Evolutionary conservation across 35 echinoderm and acorn worm genomes (phyloP), one percentile per base, ranked within the genome.

Genomic region (Nesometra sesokonis): DNA sequence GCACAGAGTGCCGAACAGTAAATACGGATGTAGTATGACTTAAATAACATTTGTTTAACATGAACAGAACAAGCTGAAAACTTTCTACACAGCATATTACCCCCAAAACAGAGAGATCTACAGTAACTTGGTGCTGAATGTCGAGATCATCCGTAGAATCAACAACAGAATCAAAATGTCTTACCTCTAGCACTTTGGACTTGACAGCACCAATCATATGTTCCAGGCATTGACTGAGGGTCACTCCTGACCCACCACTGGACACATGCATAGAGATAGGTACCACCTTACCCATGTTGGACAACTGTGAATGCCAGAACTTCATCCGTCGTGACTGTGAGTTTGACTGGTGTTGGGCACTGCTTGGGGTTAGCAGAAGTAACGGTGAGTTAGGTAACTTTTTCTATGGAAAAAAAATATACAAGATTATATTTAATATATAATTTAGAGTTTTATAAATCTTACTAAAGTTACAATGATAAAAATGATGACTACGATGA

Each of bases 181-280:
- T 32, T 89, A 96, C 94, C 94, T 97, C 94, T 19, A 88, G 29
- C 0, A 97, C 86, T 36, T 97, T 97, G 32, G 91, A 88, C 30
- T 86, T 87, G 13, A 97, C 91, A 40, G 94, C 88, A 17, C 88
- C 91, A 29, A 97, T 86, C 94, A 97, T 97, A 77, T 97, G 91
- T 84, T 97, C 94, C 57, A 97, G 57, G 84, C 91, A 93, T 82
- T 90, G 91, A 32, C 82, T 88, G 21, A 93, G 57, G n/a, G 86
- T 81, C 32, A 97, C 81, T 11, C 91, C 88, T 30, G 84, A 84
- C 19, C 94, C 89, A 29, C 81, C 89, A 77, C 83, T 89, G 5
- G 47, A 37, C 5, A 85, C 87, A 29, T 89, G 88, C 27, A 93
- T 82, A 29, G 94, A 79, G 33, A 97, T 87, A 9, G 94, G 94